Base-by-base conservation (phyloP, 2,113 vertebrate species). In the Myrmecophaga tridactyla region DNA sequence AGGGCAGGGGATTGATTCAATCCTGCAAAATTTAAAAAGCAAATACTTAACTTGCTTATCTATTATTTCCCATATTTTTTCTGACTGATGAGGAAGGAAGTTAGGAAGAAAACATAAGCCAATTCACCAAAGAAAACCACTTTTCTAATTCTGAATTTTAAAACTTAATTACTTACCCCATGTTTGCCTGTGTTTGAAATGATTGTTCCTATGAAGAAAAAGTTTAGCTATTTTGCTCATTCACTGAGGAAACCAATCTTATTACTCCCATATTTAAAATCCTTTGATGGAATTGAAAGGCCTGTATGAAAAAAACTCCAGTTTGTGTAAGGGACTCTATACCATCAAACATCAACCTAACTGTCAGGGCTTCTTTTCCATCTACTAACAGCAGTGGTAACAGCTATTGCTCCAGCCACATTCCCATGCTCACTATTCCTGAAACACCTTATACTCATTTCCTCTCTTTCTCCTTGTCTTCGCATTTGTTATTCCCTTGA, bases 131-230 rank as follows among this genome's bases (percentile, higher is more conserved):
- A 84, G 23, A 95, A 48, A 92, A 83, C n/a, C 43, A 70, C 60
- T 90, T 92, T 63, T 69, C 46, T 56, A 92, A 86, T 92, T 93
- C 41, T 67, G 41, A 92, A 56, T 82, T 86, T 92, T 89, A 95
- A 95, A 92, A 75, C 10, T 48, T 6, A 18, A 73, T 76, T 51
- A 77, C 9, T 31, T 83, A 39, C 81, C 62, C 58, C 87, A 85
- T 31, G 10, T 77, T 87, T 82, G 43, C 53, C 67, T 76, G 65
- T 7, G 4, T 67, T 67, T 56, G 92, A 86, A 34, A 27, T 2
- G 17, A 76, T 39, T 89, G 72, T 27, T 81, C 48, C 77, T 56
- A 60, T 12, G 77, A 51, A 80, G 29, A 63, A 73, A 60, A 70
- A 6, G 8, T 41, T 51, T 39, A 56, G 83, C 10, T 39, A 60